Conservation (phyloP, 2,888 invertebrate species). For the Creontiades dilutus region DNA sequence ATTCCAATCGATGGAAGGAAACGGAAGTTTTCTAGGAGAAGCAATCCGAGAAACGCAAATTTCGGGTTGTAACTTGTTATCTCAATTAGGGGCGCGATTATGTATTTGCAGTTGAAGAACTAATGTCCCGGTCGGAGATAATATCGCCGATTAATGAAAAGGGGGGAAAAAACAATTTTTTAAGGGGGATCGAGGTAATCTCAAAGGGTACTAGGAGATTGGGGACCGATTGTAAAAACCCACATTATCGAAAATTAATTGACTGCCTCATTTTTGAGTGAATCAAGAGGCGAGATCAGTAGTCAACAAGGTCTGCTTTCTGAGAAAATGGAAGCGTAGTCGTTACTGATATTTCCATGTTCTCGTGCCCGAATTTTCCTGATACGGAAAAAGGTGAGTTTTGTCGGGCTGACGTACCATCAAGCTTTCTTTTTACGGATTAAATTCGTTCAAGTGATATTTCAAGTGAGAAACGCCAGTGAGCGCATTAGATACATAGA, state of each 20-base stretch:
- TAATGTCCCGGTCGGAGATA: slow-evolving; percentile 5
- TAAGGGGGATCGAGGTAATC: neutral
- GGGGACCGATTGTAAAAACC: slow-evolving; percentile 10
- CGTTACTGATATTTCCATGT: neutral
- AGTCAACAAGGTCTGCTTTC: neutral
- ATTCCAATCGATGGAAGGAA: neutral
- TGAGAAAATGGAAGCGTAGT: slow-evolving; percentile 1
- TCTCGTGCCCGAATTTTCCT: neutral
- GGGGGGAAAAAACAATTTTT: slow-evolving; percentile 26
- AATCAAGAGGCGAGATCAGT: neutral
- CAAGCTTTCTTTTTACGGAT: too few species aligned
- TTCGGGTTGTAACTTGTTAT: neutral
- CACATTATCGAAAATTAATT: slow-evolving; percentile 25
- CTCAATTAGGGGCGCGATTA: slow-evolving; percentile 11
- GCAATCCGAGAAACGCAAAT: neutral
- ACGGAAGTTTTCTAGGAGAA: neutral
- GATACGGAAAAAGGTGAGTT: neutral
- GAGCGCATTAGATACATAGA: too few species aligned
- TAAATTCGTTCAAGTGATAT: too few species aligned
- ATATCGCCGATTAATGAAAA: slow-evolving; percentile 13
- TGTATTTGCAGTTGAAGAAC: slow-evolving; percentile 31
- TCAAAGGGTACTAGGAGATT: neutral
- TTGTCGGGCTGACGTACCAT: too few species aligned
- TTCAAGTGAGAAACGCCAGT: too few species aligned
- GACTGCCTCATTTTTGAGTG: slow-evolving; percentile 15